These are phyloP conservation scores for Drosophila pegasa DNA, from an alignment of 2,888 invertebrate species.

Conservation along the genomic window DNA sequence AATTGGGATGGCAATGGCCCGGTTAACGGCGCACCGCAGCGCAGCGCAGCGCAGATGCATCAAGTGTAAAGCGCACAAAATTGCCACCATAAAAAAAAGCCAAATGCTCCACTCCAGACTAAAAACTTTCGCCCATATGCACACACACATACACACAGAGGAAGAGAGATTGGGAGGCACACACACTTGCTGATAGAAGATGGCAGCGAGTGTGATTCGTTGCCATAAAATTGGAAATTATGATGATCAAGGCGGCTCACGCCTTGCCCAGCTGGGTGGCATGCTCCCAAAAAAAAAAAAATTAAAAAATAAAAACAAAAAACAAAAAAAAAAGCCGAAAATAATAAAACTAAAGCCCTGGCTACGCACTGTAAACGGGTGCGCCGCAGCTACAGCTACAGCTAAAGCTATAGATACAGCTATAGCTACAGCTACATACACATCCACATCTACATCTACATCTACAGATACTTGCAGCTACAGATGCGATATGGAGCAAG, in stretches of 20 bases:
- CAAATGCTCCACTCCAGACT: slow-evolving; percentile 34
- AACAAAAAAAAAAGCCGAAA: neutral
- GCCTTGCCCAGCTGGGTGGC: slow-evolving; percentile 28
- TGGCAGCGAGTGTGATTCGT: slow-evolving; percentile 44
- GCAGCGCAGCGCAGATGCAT: slow-evolving; percentile 49
- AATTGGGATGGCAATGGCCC: slow-evolving; percentile 44
- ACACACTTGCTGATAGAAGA: slow-evolving; percentile 33
- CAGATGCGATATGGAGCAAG: slow-evolving; percentile 23
- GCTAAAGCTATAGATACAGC: slow-evolving; percentile 5
- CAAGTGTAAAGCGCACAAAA: slow-evolving; percentile 58
- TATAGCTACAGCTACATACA: slow-evolving; percentile 16
- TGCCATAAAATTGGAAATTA: slow-evolving; percentile 63
- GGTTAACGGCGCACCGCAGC: slow-evolving; percentile 44
- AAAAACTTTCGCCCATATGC: slow-evolving; percentile 54
- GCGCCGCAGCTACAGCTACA: slow-evolving; percentile 26
- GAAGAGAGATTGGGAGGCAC: neutral
- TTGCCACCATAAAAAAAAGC: slow-evolving; percentile 44
- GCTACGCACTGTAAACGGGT: slow-evolving; percentile 49
- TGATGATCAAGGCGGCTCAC: slow-evolving; percentile 52
- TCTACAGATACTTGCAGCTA: slow-evolving; percentile 7
- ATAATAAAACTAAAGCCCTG: slow-evolving; percentile 8
- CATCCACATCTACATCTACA: slow-evolving; percentile 10
- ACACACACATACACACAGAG: slow-evolving; percentile 22
- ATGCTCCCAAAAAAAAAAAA: slow-evolving; percentile 10
- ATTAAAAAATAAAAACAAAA: neutral